Base-by-base conservation (phyloP, 2,113 vertebrate species). In the Tyrannus savana region DNA sequence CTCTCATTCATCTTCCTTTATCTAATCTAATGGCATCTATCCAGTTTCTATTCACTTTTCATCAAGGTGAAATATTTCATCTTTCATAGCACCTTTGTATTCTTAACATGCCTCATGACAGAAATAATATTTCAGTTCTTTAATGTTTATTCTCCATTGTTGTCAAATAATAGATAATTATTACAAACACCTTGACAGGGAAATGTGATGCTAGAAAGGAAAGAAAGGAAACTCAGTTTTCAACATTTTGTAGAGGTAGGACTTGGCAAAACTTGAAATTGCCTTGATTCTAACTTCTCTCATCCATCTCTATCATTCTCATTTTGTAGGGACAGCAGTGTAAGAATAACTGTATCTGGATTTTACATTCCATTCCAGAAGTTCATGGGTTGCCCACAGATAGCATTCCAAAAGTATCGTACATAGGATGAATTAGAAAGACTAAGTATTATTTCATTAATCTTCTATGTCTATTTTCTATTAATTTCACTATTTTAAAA, bases 1-100 rank as follows among this genome's bases (percentile, higher is more conserved):
- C 78, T 93, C 33, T 23, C 28, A 89, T 93, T 95, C 90, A 78
- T 97, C 79, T 96, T 91, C 62, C 63, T 96, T 89, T 94, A 83
- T 96, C 87, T 93, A 80, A 91, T 94, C 71, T 91, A 79, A 86
- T 81, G 80, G 42, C 68, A 71, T 88, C 79, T 84, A n/a, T 88
- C 60, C 85, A 83, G 81, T 96, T 94, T 83, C 67, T 90, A 59
- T 92, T 89, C 67, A 31, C 52, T 93, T 90, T 80, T 95, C 82
- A 75, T 90, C 75, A 75, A 80, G 63, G 75, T 85, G 78, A 96
- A 90, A 16, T 94, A 80, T 94, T 66, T 93, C 49, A 31, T 88
- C 44, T 90, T 80, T 50, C 35, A n/a, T 25, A 73, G 11, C 87
- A 83, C 66, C 35, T 94, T 67, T 85, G 25, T 96, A 64, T 77